Base-by-base conservation (phyloP, 2,113 vertebrate genomes). In the Cheilinus undulatus region DNA sequence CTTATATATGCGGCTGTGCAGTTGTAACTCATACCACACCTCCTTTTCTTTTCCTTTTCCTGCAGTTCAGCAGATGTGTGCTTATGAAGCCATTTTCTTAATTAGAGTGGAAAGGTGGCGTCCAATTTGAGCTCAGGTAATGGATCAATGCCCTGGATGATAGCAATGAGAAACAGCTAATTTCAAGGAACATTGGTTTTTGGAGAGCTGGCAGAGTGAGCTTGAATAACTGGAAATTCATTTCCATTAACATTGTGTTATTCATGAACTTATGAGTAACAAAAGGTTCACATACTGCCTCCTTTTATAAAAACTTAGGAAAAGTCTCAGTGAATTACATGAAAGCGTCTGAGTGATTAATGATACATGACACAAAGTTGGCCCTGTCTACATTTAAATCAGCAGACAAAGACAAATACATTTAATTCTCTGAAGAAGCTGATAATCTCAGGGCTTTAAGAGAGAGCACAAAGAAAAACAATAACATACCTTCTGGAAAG, bases 181-280 rank as follows among this genome's bases (percentile, higher is more conserved):
- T 92, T 91, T 89, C 88, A 92, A 85, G 90, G 85, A 64, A 88
- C 87, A 79, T 67, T 87, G 80, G 72, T 54, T 91, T 89, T 70
- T 66, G 56, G 28, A 83, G 75, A 75, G 67, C 46, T 19, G 42
- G 46, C 48, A 48, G 69, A 26, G 6, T 56, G 45, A 76, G 65
- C 43, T 42, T 78, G 70, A 86, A 73, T 75, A 80, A 69, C 0
- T 63, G 9, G 24, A 64, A 72, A 80, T 85, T 78, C 12, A 82
- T 78, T 87, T 80, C 66, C 63, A 89, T 84, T 82, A 76, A 69
- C 38, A 50, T 15, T 1, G 14, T 48, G 38, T 73, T 46, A 49
- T 24, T 57, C 27, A 78, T 85, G 64, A 59, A 28, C 78, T 63
- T 76, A 24, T 68, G 12, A 56, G 23, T 8, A 9, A 50, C 68